Conservation (phyloP, 2,888 invertebrate genomes). For the Labia minor region DNA sequence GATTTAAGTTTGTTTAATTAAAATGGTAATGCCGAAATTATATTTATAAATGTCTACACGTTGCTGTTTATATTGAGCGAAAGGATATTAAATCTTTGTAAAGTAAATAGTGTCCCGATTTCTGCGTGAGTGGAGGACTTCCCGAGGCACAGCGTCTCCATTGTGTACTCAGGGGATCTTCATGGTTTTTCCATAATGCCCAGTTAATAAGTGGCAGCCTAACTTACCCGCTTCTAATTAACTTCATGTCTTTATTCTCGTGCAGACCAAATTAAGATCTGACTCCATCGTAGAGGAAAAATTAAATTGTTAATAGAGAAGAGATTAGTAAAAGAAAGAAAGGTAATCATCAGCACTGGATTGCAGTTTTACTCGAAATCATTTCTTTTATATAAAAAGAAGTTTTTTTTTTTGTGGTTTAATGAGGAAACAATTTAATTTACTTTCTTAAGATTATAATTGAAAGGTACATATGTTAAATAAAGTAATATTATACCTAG, state of each 20-base stretch:
- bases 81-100: slow-evolving; percentile 13
- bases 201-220: background rate
- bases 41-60: slow-evolving; percentile 1
- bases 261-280: background rate
- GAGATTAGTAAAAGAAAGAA: too few relatives aligned
- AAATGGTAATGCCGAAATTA: background rate
- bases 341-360: too few relatives aligned
- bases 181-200: slow-evolving; percentile 6
- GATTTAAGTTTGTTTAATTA: slow-evolving; percentile 13
- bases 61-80: background rate
- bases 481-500: too few relatives aligned
- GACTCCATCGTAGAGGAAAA: too few relatives aligned
- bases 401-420: too few relatives aligned
- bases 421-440: too few relatives aligned
- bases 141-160: background rate
- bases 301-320: too few relatives aligned
- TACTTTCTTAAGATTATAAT: too few relatives aligned
- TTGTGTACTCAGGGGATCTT: background rate
- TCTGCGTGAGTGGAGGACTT: background rate
- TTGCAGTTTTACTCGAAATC: too few relatives aligned
- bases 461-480: too few relatives aligned
- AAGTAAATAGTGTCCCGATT: background rate
- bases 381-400: too few relatives aligned
- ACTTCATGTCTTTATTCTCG: background rate
- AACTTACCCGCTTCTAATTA: background rate